Base-by-base conservation (phyloP, 1,140 invertebrate species). In the Amyelois transitella region DNA sequence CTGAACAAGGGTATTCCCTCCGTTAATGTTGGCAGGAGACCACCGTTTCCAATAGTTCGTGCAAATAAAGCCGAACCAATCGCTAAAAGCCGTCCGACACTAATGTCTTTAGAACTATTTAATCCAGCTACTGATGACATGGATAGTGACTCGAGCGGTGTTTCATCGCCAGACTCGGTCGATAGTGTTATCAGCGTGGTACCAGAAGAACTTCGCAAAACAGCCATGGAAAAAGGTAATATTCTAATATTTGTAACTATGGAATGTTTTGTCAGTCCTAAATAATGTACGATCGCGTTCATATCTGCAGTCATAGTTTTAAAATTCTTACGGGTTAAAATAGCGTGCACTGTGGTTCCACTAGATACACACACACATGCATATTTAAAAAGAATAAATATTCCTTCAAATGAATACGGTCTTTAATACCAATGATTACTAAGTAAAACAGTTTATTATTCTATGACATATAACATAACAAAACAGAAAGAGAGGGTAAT, bases 51-150 rank as follows among this genome's bases (percentile, higher is more conserved):
- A 3, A 81, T 93, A 51, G 91, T 93, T 0, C 77, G 92, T 25
- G 77, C 91, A 18, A 90, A 90, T 6, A 90, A 89, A 53, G 78
- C 87, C 52, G 90, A 77, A 58, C 87, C 81, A 0, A 75, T 69
- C 59, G 85, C 71, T 17, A 88, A 74, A 68, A 77, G 90, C 88
- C 43, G 91, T 25, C 94, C 94, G 0, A 92, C 94, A 53, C 75
- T 96, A 10, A 88, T 96, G 53, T 94, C 94, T 1, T 81, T 96
- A 50, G 96, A 97, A 76, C 84, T 97, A 5, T 97, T 96, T 69
- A 97, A 97, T 86, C 96, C 96, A 0, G 96, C 96, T 71, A 96
- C 93, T 6, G 96, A 97, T 77, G 96, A 97, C 69, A 91, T 96
- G 78, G 96, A 97, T 72, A 96, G 94, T 66, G 96, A 97, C 77